These are phyloP conservation scores for Ochropacha duplaris DNA, from an alignment of 2,888 invertebrate genomes.

Conservation along the genomic window DNA sequence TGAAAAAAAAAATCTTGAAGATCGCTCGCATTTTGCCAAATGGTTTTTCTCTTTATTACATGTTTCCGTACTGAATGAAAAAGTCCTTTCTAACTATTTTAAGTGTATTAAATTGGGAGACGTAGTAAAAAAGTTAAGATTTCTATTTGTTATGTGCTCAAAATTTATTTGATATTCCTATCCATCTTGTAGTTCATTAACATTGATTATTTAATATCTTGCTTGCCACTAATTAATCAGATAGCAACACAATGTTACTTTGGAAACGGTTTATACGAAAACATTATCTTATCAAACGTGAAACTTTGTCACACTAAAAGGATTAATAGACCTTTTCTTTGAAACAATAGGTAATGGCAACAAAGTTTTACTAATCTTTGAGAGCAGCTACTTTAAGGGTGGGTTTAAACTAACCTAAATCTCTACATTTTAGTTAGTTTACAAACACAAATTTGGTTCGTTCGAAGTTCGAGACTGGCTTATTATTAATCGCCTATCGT, in stretches of 20 bases:
- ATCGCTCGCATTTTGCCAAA: too few species aligned
- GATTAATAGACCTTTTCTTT: constrained; percentile 19
- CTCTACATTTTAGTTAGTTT: constrained; percentile 37
- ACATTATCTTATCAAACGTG: not conserved
- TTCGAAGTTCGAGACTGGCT: constrained; percentile 21
- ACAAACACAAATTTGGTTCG: constrained; percentile 4
- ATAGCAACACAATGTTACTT: not conserved
- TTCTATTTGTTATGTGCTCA: too few species aligned
- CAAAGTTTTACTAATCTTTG: constrained; percentile 47
- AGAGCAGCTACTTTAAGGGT: constrained; percentile 40
- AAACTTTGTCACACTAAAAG: constrained; percentile 1
- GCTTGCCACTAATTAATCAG: not conserved
- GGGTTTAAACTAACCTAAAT: constrained; percentile 41
- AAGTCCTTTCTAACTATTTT: too few species aligned
- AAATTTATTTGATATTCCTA: too few species aligned
- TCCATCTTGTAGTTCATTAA: too few species aligned
- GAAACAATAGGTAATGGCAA: constrained; percentile 31
- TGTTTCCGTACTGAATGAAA: too few species aligned
- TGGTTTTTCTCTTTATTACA: too few species aligned
- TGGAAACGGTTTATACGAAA: not conserved
- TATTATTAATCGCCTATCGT: constrained; percentile 23
- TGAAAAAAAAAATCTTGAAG: too few species aligned
- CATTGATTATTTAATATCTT: too few species aligned
- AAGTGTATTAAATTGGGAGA: too few species aligned
- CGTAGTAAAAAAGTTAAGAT: too few species aligned